Base-by-base conservation (phyloP, 2,113 vertebrate species). In the Cyprinodon tularosa region DNA sequence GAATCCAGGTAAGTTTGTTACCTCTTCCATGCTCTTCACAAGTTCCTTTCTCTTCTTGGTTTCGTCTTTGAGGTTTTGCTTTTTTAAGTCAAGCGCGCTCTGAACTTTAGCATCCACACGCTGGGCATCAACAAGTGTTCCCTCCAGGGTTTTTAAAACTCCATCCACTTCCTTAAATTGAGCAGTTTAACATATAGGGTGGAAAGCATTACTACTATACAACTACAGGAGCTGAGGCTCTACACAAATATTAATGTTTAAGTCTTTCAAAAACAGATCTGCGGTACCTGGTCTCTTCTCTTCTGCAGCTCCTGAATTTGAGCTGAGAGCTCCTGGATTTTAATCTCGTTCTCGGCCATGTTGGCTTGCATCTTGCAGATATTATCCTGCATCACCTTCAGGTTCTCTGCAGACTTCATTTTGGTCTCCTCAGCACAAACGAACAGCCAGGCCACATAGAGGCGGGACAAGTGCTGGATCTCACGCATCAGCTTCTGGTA, bases 381-480 rank as follows among this genome's bases (percentile, higher is more conserved):
- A 68, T 91, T 91, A 64, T 92, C 87, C 53, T 95, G 92, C 95
- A 97, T 96, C 90, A 92, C 91, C 78, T 95, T 95, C 84, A 98
- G 90, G 12, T 88, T 85, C 44, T 92, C 94, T n/a, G 88, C 77
- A 0, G 95, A 96, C 62, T 93, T 95, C 14, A 76, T 1, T 62
- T 95, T 95, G 50, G 93, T 96, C 91, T 98, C 91, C 93, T 98
- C 97, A 10, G 97, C 97, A 15, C 94, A 80, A 67, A 94, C 78
- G 91, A 97, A 99, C 65, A 96, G 90, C 86, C 97, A 96, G 62
- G 98, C 98, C 81, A 96, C 78, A 65, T 94, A 97, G 5, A 97
- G 81, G 10, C 90, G 95, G 0, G 86, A 95, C 85, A 98, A 82
- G 81, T 97, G 95, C 84, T 99, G 97, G 45, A 97, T 93, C 91